A percentile compares a stretch with the other conserved stretches of the same genome.
Conservation (phyloP, 2,113 vertebrate genomes). For the Silurus asotus region DNA sequence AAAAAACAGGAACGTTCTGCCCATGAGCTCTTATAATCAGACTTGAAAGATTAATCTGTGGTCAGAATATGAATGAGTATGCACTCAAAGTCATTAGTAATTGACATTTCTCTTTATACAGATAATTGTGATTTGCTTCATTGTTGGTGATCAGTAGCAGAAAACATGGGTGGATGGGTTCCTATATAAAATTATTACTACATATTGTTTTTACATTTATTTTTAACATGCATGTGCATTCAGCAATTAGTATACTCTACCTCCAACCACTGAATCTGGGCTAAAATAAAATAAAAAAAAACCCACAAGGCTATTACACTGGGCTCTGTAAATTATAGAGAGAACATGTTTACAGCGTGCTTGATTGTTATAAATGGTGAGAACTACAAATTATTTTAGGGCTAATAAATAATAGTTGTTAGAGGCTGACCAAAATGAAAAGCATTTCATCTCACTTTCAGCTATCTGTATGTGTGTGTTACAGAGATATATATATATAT, state of each 20-base stretch:
- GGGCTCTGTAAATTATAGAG: background rate
- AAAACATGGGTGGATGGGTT: conserved; percentile 24
- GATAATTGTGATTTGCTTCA: conserved; percentile 57
- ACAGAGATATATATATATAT: background rate
- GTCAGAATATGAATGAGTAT: conserved; percentile 55
- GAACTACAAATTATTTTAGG: conserved; percentile 1
- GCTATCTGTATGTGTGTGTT: background rate
- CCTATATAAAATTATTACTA: conserved; percentile 41
- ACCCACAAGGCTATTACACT: background rate
- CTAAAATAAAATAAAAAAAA: background rate
- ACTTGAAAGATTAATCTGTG: conserved; percentile 54
- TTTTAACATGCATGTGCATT: conserved; percentile 29
- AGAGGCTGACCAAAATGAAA: background rate
- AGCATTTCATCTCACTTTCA: conserved; percentile 29
- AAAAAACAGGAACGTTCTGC: conserved; percentile 19
- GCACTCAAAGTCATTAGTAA: conserved; percentile 59
- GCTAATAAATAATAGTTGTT: conserved; percentile 10
- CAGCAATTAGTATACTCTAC: conserved; percentile 57
- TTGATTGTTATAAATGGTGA: background rate
- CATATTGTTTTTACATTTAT: background rate
- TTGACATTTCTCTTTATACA: conserved; percentile 60
- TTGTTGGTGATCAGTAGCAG: conserved; percentile 55
- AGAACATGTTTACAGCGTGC: conserved; percentile 10
- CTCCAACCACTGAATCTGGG: background rate
- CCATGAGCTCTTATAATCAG: conserved; percentile 8